These are phyloP conservation scores for Porites lutea DNA, from an alignment of 64 coral and sea anemone species.

Conservation along the genomic window DNA sequence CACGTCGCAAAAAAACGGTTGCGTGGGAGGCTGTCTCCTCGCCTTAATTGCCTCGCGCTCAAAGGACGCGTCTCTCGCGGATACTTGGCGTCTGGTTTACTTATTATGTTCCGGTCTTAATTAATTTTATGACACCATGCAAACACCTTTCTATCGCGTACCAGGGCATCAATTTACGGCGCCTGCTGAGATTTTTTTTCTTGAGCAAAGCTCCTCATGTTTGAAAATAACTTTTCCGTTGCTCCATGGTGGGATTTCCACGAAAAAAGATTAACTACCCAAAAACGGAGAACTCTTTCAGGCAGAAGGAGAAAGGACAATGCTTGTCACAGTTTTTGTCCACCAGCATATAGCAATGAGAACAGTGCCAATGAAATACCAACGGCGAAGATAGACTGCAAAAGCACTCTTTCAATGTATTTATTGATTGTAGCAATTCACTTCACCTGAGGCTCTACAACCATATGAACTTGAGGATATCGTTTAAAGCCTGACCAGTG, in stretches of 20 bases:
- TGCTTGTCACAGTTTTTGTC: background rate
- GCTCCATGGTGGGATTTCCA: background rate
- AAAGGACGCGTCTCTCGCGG: no score
- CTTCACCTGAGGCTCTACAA: slow-evolving; percentile 11
- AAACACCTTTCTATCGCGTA: no score
- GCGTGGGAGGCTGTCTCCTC: no score
- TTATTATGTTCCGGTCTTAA: no score
- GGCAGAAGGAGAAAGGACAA: background rate
- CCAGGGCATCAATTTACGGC: no score
- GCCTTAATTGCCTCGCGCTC: no score
- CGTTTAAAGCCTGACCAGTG: slow-evolving; percentile 39
- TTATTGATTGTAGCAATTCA: background rate
- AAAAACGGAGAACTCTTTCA: background rate
- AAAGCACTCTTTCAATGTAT: slow-evolving; percentile 44
- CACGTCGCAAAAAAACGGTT: no score
- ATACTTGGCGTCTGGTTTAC: no score
- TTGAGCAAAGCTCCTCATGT: no score
- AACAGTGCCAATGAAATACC: slow-evolving; percentile 19
- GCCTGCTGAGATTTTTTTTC: no score
- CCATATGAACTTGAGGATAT: slow-evolving; percentile 39
- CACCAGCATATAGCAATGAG: background rate
- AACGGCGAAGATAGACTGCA: background rate
- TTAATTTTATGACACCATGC: no score
- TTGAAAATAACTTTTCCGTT: background rate
- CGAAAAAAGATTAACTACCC: background rate